A percentile compares a stretch with the other conserved stretches of the same genome.
phyloP scores from a whole-genome alignment of 2,113 vertebrate genomes.

The Nothoprocta pentlandii region DNA sequence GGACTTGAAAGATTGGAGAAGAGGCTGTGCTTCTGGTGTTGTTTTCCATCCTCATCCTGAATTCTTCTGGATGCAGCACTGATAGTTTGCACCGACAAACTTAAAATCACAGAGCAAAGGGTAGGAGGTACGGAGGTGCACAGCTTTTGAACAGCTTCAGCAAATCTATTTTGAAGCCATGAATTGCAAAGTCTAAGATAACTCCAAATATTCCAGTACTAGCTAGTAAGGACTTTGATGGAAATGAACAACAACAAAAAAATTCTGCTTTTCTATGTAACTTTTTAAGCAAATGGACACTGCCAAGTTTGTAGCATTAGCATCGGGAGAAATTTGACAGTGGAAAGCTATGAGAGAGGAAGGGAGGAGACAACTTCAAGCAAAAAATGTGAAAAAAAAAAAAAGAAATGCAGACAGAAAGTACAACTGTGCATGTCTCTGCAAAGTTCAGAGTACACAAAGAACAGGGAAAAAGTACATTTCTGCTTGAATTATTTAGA shows the following conservation, averaged over 20 bases:
- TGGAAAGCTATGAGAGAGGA: background rate
- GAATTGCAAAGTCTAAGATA: background rate
- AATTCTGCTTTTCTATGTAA: background rate
- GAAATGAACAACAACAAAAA: background rate
- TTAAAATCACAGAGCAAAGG: background rate
- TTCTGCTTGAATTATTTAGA: background rate
- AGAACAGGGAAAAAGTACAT: background rate
- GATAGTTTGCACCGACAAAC: background rate
- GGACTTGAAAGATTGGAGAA: background rate
- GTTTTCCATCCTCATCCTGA: background rate
- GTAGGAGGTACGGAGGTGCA: background rate
- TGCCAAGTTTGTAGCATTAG: background rate
- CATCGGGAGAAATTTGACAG: background rate
- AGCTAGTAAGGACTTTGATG: background rate
- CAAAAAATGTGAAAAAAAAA: background rate
- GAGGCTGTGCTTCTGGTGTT: background rate
- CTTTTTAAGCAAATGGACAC: background rate
- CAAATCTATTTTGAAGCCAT: background rate
- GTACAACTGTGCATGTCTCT: background rate
- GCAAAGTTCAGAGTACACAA: constrained; percentile 2
- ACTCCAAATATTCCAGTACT: background rate
- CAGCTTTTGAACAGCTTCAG: background rate
- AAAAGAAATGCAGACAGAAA: background rate
- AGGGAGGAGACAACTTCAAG: background rate
- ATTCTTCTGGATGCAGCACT: background rate